Conservation (phyloP, 2,113 vertebrate genomes). For the Struthidea cinerea region DNA sequence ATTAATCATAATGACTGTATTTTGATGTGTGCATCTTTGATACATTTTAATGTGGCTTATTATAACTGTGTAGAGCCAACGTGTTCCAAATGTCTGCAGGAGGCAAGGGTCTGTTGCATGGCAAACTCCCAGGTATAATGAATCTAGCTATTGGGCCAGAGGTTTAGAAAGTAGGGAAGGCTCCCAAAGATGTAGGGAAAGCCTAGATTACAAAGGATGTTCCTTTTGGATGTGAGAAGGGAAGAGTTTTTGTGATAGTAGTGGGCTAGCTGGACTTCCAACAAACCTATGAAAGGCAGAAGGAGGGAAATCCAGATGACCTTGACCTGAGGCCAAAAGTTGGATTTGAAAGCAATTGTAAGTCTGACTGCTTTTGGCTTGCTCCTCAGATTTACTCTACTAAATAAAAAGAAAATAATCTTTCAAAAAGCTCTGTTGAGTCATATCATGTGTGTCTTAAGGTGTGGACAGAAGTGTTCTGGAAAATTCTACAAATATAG, state of each 20-base stretch:
- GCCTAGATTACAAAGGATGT: not conserved
- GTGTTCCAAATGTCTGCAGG: not conserved
- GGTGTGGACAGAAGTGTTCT: not conserved
- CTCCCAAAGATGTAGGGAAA: not conserved
- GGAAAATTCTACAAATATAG: not conserved
- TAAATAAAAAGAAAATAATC: not conserved
- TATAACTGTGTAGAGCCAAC: not conserved
- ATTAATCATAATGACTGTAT: constrained; percentile 10
- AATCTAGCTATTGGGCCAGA: not conserved
- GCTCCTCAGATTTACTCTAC: not conserved
- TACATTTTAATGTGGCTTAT: not conserved
- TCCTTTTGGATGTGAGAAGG: not conserved
- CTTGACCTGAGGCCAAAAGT: not conserved
- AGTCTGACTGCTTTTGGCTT: not conserved
- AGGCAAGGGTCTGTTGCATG: not conserved
- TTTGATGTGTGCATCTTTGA: constrained; percentile 2
- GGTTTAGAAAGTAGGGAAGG: not conserved
- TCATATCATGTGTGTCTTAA: not conserved
- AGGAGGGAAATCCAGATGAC: not conserved
- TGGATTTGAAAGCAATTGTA: not conserved
- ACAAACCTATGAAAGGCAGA: not conserved
- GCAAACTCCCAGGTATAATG: not conserved
- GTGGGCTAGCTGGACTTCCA: not conserved
- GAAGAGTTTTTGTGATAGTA: not conserved
- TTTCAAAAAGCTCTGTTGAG: not conserved